Evolutionary conservation across 1,140 invertebrate genomes (phyloP).

Genomic region (Drosophila saltans): DNA sequence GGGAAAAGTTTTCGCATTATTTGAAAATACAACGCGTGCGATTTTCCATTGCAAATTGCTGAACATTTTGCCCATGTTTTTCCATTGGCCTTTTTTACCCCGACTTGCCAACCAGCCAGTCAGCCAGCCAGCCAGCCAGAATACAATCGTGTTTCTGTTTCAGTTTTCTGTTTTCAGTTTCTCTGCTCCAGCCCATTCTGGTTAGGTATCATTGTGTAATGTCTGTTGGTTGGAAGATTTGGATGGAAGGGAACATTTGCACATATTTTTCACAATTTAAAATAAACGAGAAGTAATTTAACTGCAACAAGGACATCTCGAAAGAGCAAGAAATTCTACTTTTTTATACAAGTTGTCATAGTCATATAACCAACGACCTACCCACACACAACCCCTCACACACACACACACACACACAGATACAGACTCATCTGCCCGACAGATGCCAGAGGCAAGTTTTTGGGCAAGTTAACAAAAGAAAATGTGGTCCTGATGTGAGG

Average conservation of each 20-base stretch:
- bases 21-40: conserved; percentile 75
- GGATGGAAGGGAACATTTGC: conserved; percentile 58
- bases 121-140: not conserved
- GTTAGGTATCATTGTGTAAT: conserved; percentile 74
- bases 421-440: not conserved
- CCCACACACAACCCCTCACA: conserved; percentile 43
- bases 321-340: conserved; percentile 21
- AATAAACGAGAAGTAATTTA: conserved; percentile 81
- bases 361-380: conserved; percentile 30
- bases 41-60: conserved; percentile 73
- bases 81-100: conserved; percentile 52
- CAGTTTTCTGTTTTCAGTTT: conserved; percentile 13
- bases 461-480: conserved; percentile 58
- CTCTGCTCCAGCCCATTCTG: conserved; percentile 48
- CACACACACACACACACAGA: not conserved
- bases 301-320: conserved; percentile 44
- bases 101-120: not conserved
- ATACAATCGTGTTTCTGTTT: conserved; percentile 17
- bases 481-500: conserved; percentile 58
- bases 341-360: conserved; percentile 7
- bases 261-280: conserved; percentile 80
- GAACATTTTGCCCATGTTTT: conserved; percentile 73
- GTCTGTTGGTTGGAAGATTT: conserved; percentile 41
- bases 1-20: conserved; percentile 79
- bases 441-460: conserved; percentile 50